Evolutionary conservation across 1,140 invertebrate genomes (phyloP).

Genomic region (Tribolium madens): DNA sequence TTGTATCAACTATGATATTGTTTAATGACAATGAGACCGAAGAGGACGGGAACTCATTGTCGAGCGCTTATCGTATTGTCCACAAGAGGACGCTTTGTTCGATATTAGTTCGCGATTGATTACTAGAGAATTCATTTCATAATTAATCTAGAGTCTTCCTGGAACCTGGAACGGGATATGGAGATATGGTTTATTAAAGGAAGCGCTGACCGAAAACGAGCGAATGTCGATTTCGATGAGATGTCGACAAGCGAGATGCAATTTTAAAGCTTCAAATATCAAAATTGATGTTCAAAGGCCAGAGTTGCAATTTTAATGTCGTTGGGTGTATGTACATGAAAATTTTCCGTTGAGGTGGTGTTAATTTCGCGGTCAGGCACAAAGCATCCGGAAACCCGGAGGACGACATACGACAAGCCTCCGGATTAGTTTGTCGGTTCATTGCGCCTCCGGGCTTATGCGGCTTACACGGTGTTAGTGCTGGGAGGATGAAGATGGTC

Average conservation of each 20-base stretch:
- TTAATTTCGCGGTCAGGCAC: too few species aligned
- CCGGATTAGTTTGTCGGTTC: constrained; percentile 29
- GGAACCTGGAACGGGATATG: not conserved
- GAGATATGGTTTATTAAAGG: constrained; percentile 2
- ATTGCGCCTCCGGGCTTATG: constrained; percentile 32
- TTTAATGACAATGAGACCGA: constrained; percentile 61
- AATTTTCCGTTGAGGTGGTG: too few species aligned
- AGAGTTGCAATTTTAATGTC: too few species aligned
- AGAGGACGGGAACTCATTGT: constrained; percentile 58
- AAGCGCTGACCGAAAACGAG: constrained; percentile 13
- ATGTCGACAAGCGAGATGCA: not conserved
- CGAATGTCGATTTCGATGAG: not conserved
- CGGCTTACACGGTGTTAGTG: constrained; percentile 34
- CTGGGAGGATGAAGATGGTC: constrained; percentile 27
- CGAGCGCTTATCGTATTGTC: constrained; percentile 54
- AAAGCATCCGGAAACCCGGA: not conserved
- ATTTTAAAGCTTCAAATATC: not conserved
- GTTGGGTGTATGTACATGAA: too few species aligned
- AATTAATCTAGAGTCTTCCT: constrained; percentile 52
- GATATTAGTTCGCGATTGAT: constrained; percentile 55
- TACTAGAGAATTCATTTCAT: constrained; percentile 52
- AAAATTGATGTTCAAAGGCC: too few species aligned
- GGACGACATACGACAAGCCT: constrained; percentile 29
- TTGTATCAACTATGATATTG: constrained; percentile 61
- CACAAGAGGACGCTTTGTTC: constrained; percentile 51